A percentile compares a stretch with the other conserved stretches of the same genome.
These are phyloP conservation scores for Alcedo atthis DNA, from an alignment of 2,797 vertebrate genomes.

Conservation along the genomic window DNA sequence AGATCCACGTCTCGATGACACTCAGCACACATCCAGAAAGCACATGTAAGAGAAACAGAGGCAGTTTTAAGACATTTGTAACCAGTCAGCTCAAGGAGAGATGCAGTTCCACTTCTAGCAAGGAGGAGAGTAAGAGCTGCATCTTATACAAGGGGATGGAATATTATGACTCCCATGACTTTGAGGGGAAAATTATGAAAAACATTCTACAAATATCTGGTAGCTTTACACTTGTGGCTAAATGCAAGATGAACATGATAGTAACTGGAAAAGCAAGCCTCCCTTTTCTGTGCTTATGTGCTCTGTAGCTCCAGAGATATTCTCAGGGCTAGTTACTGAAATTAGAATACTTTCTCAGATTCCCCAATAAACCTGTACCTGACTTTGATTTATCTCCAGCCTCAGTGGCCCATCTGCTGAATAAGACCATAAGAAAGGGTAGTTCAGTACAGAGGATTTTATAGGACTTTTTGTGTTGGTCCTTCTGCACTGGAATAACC, in stretches of 20 bases:
- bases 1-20: background rate
- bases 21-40: background rate
- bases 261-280: background rate
- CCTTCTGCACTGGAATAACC: background rate
- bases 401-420: background rate
- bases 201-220: background rate
- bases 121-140: background rate
- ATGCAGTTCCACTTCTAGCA: background rate
- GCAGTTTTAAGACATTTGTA: background rate
- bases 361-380: background rate
- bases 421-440: background rate
- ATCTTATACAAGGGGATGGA: background rate
- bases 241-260: background rate
- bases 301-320: background rate
- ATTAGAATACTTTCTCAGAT: background rate
- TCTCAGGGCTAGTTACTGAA: background rate
- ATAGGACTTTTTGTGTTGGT: background rate
- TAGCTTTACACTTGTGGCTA: background rate
- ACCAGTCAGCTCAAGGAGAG: background rate
- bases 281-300: background rate
- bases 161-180: background rate
- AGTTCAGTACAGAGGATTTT: background rate
- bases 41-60: background rate
- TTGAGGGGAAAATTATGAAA: background rate
- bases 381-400: background rate